phyloP scores from a whole-genome alignment of 1,140 invertebrate species.

The Anastatus disparis region DNA sequence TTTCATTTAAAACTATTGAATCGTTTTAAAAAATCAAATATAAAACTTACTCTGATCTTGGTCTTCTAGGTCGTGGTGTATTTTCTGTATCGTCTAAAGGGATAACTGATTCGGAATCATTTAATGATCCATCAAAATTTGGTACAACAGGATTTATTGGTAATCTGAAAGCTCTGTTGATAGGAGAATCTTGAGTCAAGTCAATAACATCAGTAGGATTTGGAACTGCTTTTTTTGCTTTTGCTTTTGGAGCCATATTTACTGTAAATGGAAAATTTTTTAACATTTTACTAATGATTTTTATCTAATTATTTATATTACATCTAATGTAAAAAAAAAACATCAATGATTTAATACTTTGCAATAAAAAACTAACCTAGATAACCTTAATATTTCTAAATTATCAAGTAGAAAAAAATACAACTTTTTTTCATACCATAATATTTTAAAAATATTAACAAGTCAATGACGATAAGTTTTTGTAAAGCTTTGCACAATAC shows the following conservation, averaged over 20 bases:
- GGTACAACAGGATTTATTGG: background rate
- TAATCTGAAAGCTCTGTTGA: conserved; percentile 1
- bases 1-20: background rate
- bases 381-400: background rate
- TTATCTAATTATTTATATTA: background rate
- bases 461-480: too few species aligned
- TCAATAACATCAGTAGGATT: conserved; percentile 46
- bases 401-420: background rate
- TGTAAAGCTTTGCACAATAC: too few species aligned
- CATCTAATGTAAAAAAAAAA: background rate
- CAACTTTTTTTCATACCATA: background rate
- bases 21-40: background rate
- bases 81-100: background rate
- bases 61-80: background rate
- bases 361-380: background rate
- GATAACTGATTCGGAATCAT: background rate
- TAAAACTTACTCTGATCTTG: conserved; percentile 15
- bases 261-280: background rate
- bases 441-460: background rate
- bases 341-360: background rate
- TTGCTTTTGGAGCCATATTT: conserved; percentile 3
- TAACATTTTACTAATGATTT: background rate
- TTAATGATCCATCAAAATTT: background rate
- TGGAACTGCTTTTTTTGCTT: background rate
- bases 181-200: conserved; percentile 47